Conservation (phyloP, 2,888 invertebrate genomes). For the Lampropteryx suffumata region DNA sequence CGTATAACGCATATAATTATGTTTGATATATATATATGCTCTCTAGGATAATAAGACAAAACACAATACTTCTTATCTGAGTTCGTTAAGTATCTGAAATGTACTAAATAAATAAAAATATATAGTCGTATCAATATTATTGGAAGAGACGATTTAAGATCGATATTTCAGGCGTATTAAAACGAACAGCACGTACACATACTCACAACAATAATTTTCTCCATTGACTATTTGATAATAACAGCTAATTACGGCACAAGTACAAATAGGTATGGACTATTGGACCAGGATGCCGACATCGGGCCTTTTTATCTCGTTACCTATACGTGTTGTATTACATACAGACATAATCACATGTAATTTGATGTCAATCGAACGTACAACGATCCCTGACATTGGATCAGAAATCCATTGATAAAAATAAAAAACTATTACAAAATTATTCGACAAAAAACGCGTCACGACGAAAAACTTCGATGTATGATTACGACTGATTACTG, state of each 20-base stretch:
- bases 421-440: conserved; percentile 54
- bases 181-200: conserved; percentile 20
- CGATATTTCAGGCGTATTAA: conserved; percentile 12
- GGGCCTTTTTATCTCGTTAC: conserved; percentile 44
- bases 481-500: conserved; percentile 76
- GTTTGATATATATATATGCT: no score
- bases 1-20: no score
- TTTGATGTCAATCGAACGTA: conserved; percentile 74
- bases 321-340: conserved; percentile 43
- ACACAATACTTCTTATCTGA: no score
- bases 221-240: conserved; percentile 24
- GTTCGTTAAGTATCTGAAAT: no score
- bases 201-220: conserved; percentile 18
- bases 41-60: no score
- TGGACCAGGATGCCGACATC: conserved; percentile 47
- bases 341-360: conserved; percentile 58
- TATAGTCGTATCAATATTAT: no score
- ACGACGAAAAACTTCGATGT: conserved; percentile 68
- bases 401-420: conserved; percentile 57
- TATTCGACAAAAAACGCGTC: conserved; percentile 67
- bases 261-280: conserved; percentile 35
- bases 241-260: conserved; percentile 17
- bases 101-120: no score
- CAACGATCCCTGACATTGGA: conserved; percentile 75
- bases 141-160: no score